Percentiles rank a stretch among this genome's conserved stretches.
Conservation (phyloP, 2,797 vertebrate genomes). For the Sebastes alutus region DNA sequence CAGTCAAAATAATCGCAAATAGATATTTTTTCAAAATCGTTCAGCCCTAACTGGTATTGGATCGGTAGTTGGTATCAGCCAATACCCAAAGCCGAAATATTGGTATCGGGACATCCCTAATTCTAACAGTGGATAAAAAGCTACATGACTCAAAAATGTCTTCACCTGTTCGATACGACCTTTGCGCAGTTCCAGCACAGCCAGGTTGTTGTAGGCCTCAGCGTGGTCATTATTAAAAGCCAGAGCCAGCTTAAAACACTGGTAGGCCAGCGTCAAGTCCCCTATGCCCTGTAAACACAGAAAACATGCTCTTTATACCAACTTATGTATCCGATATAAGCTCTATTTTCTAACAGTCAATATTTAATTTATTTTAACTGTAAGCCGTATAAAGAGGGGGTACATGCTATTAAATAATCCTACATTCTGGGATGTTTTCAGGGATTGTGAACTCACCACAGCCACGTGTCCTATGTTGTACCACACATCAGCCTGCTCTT, state of each 20-base stretch:
- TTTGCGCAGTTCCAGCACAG: conserved; percentile 93
- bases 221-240: conserved; percentile 92
- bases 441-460: conserved; percentile 85
- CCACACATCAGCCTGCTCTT: conserved; percentile 96
- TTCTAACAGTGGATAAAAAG: background rate
- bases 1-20: too few relatives aligned
- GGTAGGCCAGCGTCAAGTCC: conserved; percentile 91
- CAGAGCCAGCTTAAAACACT: conserved; percentile 93
- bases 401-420: background rate
- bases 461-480: conserved; percentile 97
- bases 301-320: conserved; percentile 11
- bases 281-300: conserved; percentile 88
- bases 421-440: background rate
- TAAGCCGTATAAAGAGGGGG: background rate
- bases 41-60: background rate
- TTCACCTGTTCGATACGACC: conserved; percentile 92
- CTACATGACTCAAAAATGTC: background rate
- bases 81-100: background rate
- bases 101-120: background rate
- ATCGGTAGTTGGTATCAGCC: background rate
- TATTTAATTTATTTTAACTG: background rate
- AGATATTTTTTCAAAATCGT: too few relatives aligned
- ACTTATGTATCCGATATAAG: background rate
- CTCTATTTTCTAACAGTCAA: background rate
- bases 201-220: conserved; percentile 97